phyloP scores from a whole-genome alignment of 2,113 vertebrate species.

The Rhadina sibilatrix region DNA sequence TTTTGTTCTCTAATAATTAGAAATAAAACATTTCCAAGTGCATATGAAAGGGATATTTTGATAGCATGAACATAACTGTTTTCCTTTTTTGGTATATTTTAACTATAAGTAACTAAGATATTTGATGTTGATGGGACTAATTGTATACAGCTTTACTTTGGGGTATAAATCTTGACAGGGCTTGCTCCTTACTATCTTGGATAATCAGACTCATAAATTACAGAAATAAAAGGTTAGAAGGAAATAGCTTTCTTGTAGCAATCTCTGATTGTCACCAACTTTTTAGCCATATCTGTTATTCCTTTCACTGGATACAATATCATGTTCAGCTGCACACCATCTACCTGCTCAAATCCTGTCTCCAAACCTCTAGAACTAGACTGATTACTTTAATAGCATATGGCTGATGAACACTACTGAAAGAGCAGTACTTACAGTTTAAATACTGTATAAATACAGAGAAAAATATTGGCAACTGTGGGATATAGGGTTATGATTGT shows the following conservation, averaged over 20 bases:
- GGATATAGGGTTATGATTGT: not conserved
- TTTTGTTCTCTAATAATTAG: not conserved
- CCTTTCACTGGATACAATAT: not conserved
- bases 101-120: not conserved
- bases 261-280: not conserved
- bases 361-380: not conserved
- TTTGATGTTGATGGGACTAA: not conserved
- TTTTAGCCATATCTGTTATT: not conserved
- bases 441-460: not conserved
- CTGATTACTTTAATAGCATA: not conserved
- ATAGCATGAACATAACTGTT: not conserved
- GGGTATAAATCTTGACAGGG: not conserved
- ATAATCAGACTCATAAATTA: not conserved
- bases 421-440: not conserved
- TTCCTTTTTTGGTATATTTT: not conserved
- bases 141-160: not conserved
- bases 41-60: not conserved
- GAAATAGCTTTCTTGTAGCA: not conserved
- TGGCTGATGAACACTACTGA: not conserved
- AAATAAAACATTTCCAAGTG: not conserved
- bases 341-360: not conserved
- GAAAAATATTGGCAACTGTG: not conserved
- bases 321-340: not conserved
- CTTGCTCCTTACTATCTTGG: not conserved
- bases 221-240: not conserved